Evolutionary conservation across 2,113 vertebrate genomes (phyloP).

Genomic region (Mormyrus lacerda): DNA sequence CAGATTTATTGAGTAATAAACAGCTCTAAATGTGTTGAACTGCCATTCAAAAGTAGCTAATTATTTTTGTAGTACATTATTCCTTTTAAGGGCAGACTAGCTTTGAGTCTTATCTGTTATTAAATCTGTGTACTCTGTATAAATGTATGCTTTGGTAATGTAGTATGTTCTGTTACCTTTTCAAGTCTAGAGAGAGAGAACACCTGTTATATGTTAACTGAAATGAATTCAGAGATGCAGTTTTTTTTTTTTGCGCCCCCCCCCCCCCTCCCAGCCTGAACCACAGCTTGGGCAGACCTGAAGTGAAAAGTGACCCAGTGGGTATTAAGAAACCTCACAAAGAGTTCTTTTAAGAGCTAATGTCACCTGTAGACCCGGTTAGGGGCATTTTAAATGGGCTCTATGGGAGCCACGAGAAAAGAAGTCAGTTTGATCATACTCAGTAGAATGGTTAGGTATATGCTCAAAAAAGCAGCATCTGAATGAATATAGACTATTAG

Average conservation of each 20-base stretch:
- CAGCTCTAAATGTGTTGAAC: not conserved
- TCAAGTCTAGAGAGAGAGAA: not conserved
- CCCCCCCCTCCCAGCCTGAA: not conserved
- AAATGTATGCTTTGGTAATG: not conserved
- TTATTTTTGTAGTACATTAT: not conserved
- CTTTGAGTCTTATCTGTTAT: not conserved
- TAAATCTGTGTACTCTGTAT: not conserved
- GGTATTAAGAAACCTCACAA: not conserved
- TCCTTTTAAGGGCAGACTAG: not conserved
- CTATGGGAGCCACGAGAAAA: not conserved
- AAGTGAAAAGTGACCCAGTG: conserved; percentile 15
- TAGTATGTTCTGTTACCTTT: not conserved
- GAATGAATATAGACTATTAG: not conserved
- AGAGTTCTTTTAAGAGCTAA: not conserved
- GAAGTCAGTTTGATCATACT: not conserved
- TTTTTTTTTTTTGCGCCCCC: not conserved
- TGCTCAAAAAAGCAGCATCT: not conserved
- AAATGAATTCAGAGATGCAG: not conserved
- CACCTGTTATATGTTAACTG: not conserved
- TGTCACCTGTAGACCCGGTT: not conserved
- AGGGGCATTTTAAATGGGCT: not conserved
- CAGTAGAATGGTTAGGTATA: not conserved
- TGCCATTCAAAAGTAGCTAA: not conserved
- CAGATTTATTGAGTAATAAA: not conserved
- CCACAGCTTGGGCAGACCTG: not conserved